Evolutionary conservation across 1,140 invertebrate genomes (phyloP), one percentile per base, ranked within the genome.

Genomic region (Diorhabda elongata): DNA sequence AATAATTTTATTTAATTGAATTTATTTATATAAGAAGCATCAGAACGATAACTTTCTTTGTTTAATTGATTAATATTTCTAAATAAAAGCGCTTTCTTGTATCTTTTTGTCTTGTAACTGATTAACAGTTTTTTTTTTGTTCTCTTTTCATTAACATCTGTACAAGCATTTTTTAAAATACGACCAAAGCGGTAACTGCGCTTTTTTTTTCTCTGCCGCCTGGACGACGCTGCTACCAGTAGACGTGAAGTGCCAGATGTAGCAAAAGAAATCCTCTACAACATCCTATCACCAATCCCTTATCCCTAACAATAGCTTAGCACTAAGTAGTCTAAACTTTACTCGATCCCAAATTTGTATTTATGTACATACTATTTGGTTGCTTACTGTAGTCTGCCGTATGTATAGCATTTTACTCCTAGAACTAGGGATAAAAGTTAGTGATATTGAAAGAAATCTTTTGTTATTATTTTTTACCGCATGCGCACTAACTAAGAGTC

Each of bases 381-480:
- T 76, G 72, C 78, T 78, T 74, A 80, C 71, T 77, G 79, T 81
- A 81, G 79, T 71, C 68, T 79, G 78, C 73, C 80, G 78, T 79
- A 77, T 80, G 78, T 81, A 80, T 79, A 81, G 77, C 78, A 80
- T 79, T 76, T 78, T 81, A 80, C 72, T 73, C 69, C 76, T 79
- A 80, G 76, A 71, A 72, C 75, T 77, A 78, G 73, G 75, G 42
- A 64, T 78, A 7, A 64, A 79, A 75, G 77, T 80, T 80, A 79
- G 77, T 79, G 78, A 77, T 79, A 76, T 74, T 79, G 78, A 74
- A 80, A 76, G 75, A 67, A 78, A 76, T 74, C 63, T 70, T 71
- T 65, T 77, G 75, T 75, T 74, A 74, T 76, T 71, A 76, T 73
- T 66, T 75, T 77, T 72, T 72, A 76, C 70, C 77, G 77, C 79